Percentiles rank a stretch among this genome's conserved stretches.
phyloP scores from a whole-genome alignment of 2,113 vertebrate species.

The Mobula birostris region DNA sequence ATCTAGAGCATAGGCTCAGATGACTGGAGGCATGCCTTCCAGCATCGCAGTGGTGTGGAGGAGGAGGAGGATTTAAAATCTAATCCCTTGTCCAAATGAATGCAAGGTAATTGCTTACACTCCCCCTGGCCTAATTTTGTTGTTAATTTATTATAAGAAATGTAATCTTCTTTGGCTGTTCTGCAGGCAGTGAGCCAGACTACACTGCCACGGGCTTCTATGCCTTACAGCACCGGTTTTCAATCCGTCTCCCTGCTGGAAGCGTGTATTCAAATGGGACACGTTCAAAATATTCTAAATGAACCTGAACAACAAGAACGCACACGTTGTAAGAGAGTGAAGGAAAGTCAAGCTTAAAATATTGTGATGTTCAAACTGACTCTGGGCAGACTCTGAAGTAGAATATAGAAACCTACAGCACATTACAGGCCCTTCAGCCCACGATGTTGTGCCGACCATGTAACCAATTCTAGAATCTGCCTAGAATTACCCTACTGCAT shows the following conservation, averaged over 20 bases:
- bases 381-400: not conserved
- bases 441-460: too few relatives aligned
- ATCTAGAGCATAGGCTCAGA: not conserved
- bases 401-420: too few relatives aligned
- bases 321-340: not conserved
- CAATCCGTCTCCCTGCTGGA: not conserved
- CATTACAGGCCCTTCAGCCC: too few relatives aligned
- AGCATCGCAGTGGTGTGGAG: not conserved
- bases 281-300: not conserved
- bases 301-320: not conserved
- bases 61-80: not conserved
- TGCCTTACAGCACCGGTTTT: not conserved
- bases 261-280: not conserved
- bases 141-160: constrained; percentile 5
- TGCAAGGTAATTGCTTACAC: not conserved
- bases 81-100: constrained; percentile 8
- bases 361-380: not conserved
- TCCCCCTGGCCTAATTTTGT: not conserved
- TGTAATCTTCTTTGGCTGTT: not conserved
- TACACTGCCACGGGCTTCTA: not conserved
- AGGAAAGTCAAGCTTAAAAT: not conserved
- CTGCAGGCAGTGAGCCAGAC: not conserved
- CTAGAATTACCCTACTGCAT: too few relatives aligned
- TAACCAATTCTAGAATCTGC: too few relatives aligned
- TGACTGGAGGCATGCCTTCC: not conserved